Conservation (phyloP, 64 coral and sea anemone species). For the Astreopora myriophthalma region DNA sequence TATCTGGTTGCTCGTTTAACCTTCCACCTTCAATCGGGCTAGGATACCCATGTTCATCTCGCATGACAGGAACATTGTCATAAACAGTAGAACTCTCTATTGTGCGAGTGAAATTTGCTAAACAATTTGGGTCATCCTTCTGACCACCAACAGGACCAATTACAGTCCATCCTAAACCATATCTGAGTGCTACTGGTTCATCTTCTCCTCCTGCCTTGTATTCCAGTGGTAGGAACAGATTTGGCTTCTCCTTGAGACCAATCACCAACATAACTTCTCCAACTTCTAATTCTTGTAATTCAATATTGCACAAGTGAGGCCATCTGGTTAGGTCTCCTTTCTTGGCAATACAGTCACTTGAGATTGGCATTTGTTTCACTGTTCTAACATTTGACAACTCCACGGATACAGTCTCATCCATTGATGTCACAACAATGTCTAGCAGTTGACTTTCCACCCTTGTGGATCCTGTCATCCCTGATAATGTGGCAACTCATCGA, state of each 20-base stretch:
- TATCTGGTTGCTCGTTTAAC: background rate
- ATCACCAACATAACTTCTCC: conserved; percentile 35
- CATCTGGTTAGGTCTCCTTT: conserved; percentile 28
- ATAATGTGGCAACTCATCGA: background rate
- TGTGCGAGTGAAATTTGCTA: too few species aligned
- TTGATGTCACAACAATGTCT: conserved; percentile 22
- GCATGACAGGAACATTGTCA: too few species aligned
- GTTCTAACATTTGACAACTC: conserved; percentile 37
- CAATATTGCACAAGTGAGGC: conserved; percentile 17
- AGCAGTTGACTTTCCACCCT: conserved; percentile 23
- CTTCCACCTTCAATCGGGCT: too few species aligned
- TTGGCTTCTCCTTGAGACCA: too few species aligned
- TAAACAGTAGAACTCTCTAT: too few species aligned
- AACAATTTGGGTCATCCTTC: too few species aligned
- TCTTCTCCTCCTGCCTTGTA: background rate
- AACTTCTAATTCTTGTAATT: background rate
- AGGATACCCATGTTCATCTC: too few species aligned
- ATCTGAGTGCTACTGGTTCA: conserved; percentile 59
- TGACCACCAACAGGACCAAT: conserved; percentile 20
- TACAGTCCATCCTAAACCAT: conserved; percentile 53
- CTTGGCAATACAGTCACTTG: conserved; percentile 34
- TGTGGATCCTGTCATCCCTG: conserved; percentile 40
- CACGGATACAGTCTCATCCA: conserved; percentile 21
- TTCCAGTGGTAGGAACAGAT: conserved; percentile 63
- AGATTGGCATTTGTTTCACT: conserved; percentile 25